A percentile compares a stretch with the other conserved stretches of the same genome.
Conservation (phyloP, 2,797 vertebrate species). For the Scyliorhinus canicula region DNA sequence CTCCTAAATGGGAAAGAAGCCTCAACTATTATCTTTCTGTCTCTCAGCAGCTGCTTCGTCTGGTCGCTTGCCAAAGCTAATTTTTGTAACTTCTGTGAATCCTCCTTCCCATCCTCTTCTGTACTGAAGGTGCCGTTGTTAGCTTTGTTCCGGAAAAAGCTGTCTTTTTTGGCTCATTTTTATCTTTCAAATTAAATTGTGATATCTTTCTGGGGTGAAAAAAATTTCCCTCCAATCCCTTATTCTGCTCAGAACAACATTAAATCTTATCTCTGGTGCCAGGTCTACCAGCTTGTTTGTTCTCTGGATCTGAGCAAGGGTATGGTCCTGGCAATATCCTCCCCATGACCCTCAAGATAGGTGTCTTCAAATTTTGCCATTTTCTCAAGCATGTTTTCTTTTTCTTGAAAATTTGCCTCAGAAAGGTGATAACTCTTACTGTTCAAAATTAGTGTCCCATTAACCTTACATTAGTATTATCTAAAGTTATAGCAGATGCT, state of each 20-base stretch:
- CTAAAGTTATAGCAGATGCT: not conserved
- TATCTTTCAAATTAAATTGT: not conserved
- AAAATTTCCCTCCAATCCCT: not conserved
- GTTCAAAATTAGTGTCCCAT: not conserved
- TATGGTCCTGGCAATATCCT: not conserved
- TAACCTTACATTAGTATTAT: not conserved
- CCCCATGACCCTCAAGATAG: not conserved
- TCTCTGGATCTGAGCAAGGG: not conserved
- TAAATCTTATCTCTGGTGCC: not conserved
- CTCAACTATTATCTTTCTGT: conserved; percentile 1
- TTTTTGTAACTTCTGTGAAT: not conserved
- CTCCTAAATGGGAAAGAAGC: not conserved
- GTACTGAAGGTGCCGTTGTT: not conserved
- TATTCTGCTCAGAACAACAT: not conserved
- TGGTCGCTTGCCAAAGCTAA: not conserved
- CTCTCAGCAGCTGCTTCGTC: not conserved
- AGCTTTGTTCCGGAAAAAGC: not conserved
- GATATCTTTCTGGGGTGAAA: not conserved
- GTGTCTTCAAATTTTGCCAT: not conserved
- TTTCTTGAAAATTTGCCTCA: not conserved
- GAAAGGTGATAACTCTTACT: not conserved
- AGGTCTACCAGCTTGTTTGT: not conserved
- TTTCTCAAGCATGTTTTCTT: not conserved
- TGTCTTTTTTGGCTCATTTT: not conserved
- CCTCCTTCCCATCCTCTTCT: not conserved